Conservation (phyloP, 2,888 invertebrate genomes). For the Hirtodrosophila histrioides region DNA sequence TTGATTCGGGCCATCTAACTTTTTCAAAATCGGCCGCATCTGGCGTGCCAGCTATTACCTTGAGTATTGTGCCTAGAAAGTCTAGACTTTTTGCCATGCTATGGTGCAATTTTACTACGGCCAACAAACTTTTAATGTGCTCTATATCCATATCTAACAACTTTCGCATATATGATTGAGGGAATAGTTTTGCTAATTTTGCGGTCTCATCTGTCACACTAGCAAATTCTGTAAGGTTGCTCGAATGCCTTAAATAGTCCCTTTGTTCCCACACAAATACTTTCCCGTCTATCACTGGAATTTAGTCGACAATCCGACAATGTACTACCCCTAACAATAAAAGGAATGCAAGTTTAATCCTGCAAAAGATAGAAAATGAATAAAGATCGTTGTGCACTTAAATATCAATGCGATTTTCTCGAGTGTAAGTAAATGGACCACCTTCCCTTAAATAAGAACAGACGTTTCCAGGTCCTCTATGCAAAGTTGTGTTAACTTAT, state of each 20-base stretch:
- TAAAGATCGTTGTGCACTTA: not conserved
- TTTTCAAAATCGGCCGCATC: not conserved
- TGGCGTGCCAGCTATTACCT: not conserved
- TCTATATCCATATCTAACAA: not conserved
- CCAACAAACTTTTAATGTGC: not conserved
- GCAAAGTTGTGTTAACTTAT: not conserved
- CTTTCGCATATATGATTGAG: not conserved
- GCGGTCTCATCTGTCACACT: not conserved
- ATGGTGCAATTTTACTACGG: not conserved
- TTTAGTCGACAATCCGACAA: constrained; percentile 3
- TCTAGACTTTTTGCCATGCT: constrained; percentile 3
- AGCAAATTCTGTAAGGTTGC: no score
- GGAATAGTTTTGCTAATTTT: not conserved
- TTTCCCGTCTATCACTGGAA: constrained; percentile 1
- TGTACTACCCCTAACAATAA: not conserved
- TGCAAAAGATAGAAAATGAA: not conserved
- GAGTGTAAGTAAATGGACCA: not conserved
- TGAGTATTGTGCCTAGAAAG: not conserved
- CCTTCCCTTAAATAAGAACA: not conserved
- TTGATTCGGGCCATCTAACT: constrained; percentile 1
- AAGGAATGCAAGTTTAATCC: not conserved
- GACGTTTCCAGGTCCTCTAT: not conserved
- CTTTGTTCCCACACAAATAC: constrained; percentile 2
- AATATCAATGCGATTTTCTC: not conserved
- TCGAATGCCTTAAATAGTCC: not conserved